Conservation (phyloP, 2,888 invertebrate species). For the Girardia tigrina region DNA sequence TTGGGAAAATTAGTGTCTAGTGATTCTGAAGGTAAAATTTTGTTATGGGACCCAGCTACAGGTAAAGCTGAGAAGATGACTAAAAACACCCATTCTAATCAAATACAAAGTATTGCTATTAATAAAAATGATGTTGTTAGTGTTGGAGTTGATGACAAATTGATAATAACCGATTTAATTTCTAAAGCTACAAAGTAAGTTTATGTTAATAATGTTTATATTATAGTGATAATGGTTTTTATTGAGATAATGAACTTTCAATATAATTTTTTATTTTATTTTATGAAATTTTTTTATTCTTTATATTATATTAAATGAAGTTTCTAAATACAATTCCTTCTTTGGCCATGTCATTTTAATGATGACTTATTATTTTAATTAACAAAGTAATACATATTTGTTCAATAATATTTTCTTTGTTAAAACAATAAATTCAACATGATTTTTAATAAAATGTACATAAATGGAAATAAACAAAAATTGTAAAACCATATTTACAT, state of each 20-base stretch:
- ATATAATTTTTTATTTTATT: neutral
- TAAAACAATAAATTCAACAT: no score
- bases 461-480: no score
- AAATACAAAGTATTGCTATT: conserved; percentile 74
- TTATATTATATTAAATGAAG: neutral
- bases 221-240: neutral
- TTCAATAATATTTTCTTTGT: no score
- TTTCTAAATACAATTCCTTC: no score
- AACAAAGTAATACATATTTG: no score
- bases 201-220: neutral
- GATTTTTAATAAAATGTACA: no score
- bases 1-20: conserved; percentile 70
- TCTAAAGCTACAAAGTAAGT: conserved; percentile 56
- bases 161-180: conserved; percentile 54
- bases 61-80: conserved; percentile 61
- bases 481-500: no score
- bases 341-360: no score
- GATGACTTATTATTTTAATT: no score
- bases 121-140: conserved; percentile 61
- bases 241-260: neutral
- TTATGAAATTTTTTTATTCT: neutral
- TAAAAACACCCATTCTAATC: conserved; percentile 77
- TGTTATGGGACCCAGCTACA: conserved; percentile 51
- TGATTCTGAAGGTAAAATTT: conserved; percentile 79
- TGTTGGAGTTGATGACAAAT: conserved; percentile 80